These are phyloP conservation scores for Odontothrips loti DNA, from an alignment of 2,888 invertebrate genomes.

Conservation along the genomic window DNA sequence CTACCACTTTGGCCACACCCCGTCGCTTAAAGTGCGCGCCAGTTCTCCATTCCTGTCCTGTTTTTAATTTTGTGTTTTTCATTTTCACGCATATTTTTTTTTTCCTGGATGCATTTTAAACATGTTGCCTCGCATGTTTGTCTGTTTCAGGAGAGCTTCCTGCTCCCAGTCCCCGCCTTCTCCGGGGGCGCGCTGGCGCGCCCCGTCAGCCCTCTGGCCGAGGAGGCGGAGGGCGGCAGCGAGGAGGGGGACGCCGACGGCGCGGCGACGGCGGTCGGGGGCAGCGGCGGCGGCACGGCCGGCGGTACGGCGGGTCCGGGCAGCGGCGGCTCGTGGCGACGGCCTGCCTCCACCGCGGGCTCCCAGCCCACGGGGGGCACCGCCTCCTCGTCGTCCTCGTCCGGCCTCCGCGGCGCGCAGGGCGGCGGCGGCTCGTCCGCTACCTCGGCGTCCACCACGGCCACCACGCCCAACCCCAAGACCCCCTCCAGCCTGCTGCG, in stretches of 20 bases:
- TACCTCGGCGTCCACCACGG: constrained; percentile 31
- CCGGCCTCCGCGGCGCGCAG: constrained; percentile 30
- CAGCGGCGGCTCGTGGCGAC: constrained; percentile 29
- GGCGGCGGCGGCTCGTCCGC: constrained; percentile 30
- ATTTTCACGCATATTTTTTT: too few relatives aligned
- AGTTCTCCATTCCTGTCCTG: too few relatives aligned
- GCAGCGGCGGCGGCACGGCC: constrained; percentile 33
- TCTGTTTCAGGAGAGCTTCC: constrained; percentile 42
- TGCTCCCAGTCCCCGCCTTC: constrained; percentile 43
- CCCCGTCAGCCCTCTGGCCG: constrained; percentile 41
- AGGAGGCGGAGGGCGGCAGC: constrained; percentile 40
- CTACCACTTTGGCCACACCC: too few relatives aligned
- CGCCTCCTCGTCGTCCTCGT: constrained; percentile 29
- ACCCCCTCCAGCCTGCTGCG: constrained; percentile 43
- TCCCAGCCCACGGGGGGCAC: constrained; percentile 35
- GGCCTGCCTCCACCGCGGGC: constrained; percentile 28
- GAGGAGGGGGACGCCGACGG: constrained; percentile 38
- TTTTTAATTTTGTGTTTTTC: too few relatives aligned
- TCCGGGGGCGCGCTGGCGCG: constrained; percentile 39
- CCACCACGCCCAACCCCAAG: constrained; percentile 34
- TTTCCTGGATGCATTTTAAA: too few relatives aligned
- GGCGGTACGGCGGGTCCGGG: constrained; percentile 34
- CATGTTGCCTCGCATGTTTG: not conserved
- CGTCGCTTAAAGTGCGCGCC: too few relatives aligned
- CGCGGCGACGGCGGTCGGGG: constrained; percentile 28